Percentiles rank a stretch among this genome's conserved stretches.
Conservation (phyloP, 1,140 invertebrate species). For the Saccostrea glomerata region DNA sequence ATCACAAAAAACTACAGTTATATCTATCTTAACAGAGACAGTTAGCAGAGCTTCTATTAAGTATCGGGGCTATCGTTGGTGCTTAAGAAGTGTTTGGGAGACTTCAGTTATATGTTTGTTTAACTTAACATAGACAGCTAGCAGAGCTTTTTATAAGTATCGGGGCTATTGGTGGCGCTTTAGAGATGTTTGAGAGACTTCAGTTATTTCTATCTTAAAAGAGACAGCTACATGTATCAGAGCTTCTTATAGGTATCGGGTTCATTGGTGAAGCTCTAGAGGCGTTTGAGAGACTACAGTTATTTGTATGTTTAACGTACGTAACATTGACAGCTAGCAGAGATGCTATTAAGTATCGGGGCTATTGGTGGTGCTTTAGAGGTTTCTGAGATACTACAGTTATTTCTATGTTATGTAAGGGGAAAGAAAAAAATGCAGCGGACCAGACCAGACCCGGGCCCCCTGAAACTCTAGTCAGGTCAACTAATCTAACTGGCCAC, state of each 20-base stretch:
- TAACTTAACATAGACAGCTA: constrained; percentile 82
- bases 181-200: too few species aligned
- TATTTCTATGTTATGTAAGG: too few species aligned
- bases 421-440: too few species aligned
- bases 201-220: too few species aligned
- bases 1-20: constrained; percentile 86
- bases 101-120: constrained; percentile 81
- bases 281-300: constrained; percentile 87
- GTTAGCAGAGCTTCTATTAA: constrained; percentile 88
- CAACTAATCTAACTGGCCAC: too few species aligned
- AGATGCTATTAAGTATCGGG: constrained; percentile 89
- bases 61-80: constrained; percentile 89
- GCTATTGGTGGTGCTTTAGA: constrained; percentile 89
- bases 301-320: constrained; percentile 70
- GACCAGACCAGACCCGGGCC: too few species aligned
- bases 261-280: constrained; percentile 93
- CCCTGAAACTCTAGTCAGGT: too few species aligned
- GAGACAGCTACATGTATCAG: too few species aligned
- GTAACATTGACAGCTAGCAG: constrained; percentile 85
- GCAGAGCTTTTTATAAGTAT: constrained; percentile 89
- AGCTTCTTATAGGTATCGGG: too few species aligned
- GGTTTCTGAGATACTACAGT: too few species aligned
- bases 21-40: constrained; percentile 82
- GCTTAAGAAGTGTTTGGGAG: constrained; percentile 91
- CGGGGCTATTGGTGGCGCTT: constrained; percentile 90